Evolutionary conservation across 1,140 invertebrate genomes (phyloP), one percentile per base, ranked within the genome.

Genomic region (Drosophila pseudoananassae): DNA sequence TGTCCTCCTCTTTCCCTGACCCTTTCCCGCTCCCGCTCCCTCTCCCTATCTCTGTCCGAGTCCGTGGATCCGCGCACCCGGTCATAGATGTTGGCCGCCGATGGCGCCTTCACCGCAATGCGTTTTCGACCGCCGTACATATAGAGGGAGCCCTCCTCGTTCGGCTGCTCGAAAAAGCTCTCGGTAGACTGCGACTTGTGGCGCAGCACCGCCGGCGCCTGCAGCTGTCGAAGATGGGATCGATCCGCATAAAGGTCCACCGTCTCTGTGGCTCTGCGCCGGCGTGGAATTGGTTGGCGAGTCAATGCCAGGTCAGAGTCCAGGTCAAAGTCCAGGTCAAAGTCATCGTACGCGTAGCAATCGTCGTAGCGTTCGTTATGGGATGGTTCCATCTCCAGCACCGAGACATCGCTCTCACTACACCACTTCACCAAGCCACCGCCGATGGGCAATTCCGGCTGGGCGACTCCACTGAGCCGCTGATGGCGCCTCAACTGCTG

Each of bases 91-190:
- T 90, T 91, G 15, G 66, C 56, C n/a, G 79, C 54, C 25, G 83
- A 57, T 5, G 83, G 89, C 51, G 81, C 59, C 38, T 91, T 91
- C 23, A 75, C 72, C 47, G 73, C 66, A 31, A 91, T 90, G 27
- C 90, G 82, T 29, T 80, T 72, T 3, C 90, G 77, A 45, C 90
- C 90, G n/a, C 90, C 90, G 54, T 91, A 91, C 85, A 91, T 88
- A 29, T 91, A 91, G 10, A 91, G 79, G 1, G 90, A 84, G 29
- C 90, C 90, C 73, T 91, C 90, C 46, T 91, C 90, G 58, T 81
- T 90, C 12, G 90, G 90, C 59, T 90, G 82, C 71, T 91, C 90
- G 52, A 91, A 91, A 46, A 91, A 91, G 54, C 90, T 91, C 54
- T 91, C 90, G 6, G 78, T 91, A 15, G 85, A 90, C 47, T 90